Conservation (phyloP, 1,140 invertebrate species). For the Hermetia illucens region DNA sequence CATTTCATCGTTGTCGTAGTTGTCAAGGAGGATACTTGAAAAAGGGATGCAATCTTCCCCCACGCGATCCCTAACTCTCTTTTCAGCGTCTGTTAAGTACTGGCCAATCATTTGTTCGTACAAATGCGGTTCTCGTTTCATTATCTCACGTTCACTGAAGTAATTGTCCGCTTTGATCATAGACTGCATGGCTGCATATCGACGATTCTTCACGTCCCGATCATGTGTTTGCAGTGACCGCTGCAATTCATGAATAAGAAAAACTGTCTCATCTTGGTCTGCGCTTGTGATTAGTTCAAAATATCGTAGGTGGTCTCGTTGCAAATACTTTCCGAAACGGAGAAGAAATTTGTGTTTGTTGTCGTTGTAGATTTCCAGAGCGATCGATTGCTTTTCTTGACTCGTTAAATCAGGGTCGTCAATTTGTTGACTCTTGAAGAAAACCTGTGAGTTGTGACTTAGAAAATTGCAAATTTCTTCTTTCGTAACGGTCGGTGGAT, state of each 20-base stretch:
- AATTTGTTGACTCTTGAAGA: conserved; percentile 65
- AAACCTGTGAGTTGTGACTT: conserved; percentile 28
- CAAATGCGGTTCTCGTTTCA: conserved; percentile 72
- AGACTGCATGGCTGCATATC: conserved; percentile 67
- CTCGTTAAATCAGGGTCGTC: conserved; percentile 54
- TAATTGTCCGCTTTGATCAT: conserved; percentile 57
- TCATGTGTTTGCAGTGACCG: conserved; percentile 35
- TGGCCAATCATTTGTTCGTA: conserved; percentile 81
- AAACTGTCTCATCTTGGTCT: conserved; percentile 41
- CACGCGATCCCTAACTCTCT: conserved; percentile 41
- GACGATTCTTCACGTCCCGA: conserved; percentile 58
- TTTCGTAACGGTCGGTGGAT: too few relatives aligned
- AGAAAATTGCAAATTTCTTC: conserved; percentile 18
- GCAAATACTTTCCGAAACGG: conserved; percentile 61
- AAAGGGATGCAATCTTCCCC: conserved; percentile 45
- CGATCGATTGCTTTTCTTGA: conserved; percentile 54
- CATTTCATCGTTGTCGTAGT: conserved; percentile 47
- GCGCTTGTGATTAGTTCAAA: conserved; percentile 37
- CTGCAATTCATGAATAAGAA: conserved; percentile 42
- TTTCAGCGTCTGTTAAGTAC: conserved; percentile 65
- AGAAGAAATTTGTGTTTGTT: conserved; percentile 53
- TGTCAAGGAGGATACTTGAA: conserved; percentile 51
- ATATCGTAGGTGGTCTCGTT: conserved; percentile 46
- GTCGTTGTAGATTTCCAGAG: conserved; percentile 44
- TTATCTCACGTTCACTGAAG: conserved; percentile 87